Evolutionary conservation across 2,113 vertebrate species (phyloP).

Genomic region (Egretta garzetta): DNA sequence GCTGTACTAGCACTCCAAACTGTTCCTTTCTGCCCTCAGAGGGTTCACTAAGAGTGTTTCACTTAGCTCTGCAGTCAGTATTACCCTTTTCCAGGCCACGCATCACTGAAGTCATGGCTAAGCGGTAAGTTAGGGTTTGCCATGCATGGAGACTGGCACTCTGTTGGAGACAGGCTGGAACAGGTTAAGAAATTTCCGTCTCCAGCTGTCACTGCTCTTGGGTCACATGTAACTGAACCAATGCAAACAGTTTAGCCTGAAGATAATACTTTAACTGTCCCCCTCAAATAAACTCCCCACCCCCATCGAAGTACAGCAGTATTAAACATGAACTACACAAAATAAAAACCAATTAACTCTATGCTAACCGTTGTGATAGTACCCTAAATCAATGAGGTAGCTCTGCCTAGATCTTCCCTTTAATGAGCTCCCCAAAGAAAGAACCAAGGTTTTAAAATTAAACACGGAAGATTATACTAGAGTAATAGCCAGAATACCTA

Average conservation of each 20-base stretch:
- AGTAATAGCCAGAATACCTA: neutral
- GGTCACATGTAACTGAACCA: neutral
- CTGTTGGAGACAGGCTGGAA: neutral
- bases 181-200: neutral
- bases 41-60: neutral
- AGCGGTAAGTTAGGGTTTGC: neutral
- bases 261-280: neutral
- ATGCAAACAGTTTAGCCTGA: neutral
- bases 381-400: neutral
- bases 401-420: neutral
- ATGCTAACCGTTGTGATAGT: neutral
- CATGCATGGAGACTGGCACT: neutral
- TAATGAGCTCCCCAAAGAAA: neutral
- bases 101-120: neutral
- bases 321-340: neutral
- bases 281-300: neutral
- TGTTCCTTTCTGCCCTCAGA: neutral
- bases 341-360: neutral
- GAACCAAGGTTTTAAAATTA: neutral
- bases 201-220: neutral
- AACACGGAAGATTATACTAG: neutral
- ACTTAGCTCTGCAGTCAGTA: neutral
- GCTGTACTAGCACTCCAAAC: neutral
- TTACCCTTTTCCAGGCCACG: neutral
- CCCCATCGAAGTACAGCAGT: accelerated